Base-by-base conservation (phyloP, 2,888 invertebrate species). In the Enchytraeus crypticus region DNA sequence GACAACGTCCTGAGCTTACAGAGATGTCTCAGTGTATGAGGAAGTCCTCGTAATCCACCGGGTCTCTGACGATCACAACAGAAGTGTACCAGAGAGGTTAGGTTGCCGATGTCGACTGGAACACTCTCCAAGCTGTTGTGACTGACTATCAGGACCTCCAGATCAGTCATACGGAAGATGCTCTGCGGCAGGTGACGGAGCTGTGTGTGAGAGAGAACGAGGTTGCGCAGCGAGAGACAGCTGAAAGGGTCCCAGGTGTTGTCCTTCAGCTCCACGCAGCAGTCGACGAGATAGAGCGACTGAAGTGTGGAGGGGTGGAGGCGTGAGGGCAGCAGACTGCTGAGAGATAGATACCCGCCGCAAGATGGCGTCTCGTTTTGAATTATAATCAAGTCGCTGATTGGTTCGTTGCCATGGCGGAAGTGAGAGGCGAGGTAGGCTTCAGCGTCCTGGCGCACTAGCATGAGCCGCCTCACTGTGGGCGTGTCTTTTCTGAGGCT, bases 11-110 rank as follows among this genome's bases (percentile, higher is more conserved):
- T 53, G 26, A 69, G 64, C 14, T 59, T 34, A 34, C 61, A 61
- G 27, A 69, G 61, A 27, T 66, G 51, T 5, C 61, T 57, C 21
- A 69, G 64, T 27, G 67, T 60, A 38, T 51, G 62, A 23, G 69
- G 69, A 14, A 69, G 47, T 2, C 60, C 14, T 18, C 65, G 59
- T 47, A 69, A 51, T n/a, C n/a, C n/a, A 4, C 66, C 60, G 14
- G 68, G 69, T 38, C 64, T 33, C 60, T 69, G 69, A 2, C 58
- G 59, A 59, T 69, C 69, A 61, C 68, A 69, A n/a, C 64, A 65
- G 56, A 69, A 69, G 29, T 46, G 53, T 38, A 53, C 58, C 57
- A 69, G 62, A 33, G 59, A 63, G 21, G 47, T 43, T 38, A 69
- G 59, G 38, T 67, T 62, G 23, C 66, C 64, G 11, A 69, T 51